phyloP scores from a whole-genome alignment of 2,797 vertebrate genomes.

The Mus minutoides region DNA sequence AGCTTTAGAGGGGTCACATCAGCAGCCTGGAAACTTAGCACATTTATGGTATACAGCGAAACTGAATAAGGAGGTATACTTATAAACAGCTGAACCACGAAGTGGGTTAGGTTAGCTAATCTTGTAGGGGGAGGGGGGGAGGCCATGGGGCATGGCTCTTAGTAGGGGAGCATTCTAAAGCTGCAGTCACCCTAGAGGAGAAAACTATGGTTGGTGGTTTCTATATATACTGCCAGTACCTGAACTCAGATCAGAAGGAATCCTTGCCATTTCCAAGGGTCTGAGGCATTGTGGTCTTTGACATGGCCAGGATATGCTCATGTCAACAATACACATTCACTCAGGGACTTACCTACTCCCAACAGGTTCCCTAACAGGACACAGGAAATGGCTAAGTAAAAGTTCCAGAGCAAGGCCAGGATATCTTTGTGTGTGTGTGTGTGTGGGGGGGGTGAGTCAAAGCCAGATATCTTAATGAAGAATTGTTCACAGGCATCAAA shows the following conservation, averaged over 20 bases:
- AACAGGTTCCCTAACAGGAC: not conserved
- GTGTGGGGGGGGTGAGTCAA: no score
- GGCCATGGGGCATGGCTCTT: no score
- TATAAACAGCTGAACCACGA: not conserved
- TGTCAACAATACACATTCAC: not conserved
- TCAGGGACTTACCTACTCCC: not conserved
- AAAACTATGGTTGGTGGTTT: not conserved
- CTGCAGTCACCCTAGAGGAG: not conserved
- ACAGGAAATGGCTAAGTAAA: constrained; percentile 61
- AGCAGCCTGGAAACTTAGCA: not conserved
- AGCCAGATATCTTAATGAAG: not conserved
- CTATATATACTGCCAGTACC: not conserved
- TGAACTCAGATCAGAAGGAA: not conserved
- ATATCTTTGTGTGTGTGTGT: no score
- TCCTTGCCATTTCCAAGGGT: not conserved
- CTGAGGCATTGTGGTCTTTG: not conserved
- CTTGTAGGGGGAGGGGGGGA: rapidly evolving
- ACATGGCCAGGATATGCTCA: not conserved
- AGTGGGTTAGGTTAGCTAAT: not conserved
- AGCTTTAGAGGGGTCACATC: not conserved
- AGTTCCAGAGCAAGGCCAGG: not conserved
- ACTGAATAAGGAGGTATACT: no score
- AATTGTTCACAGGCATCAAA: constrained; percentile 8
- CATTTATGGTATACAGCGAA: not conserved
- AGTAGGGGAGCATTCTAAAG: not conserved